Evolutionary conservation across 2,888 invertebrate genomes (phyloP), one percentile per base, ranked within the genome.

Genomic region (Agriopis aurantiaria): DNA sequence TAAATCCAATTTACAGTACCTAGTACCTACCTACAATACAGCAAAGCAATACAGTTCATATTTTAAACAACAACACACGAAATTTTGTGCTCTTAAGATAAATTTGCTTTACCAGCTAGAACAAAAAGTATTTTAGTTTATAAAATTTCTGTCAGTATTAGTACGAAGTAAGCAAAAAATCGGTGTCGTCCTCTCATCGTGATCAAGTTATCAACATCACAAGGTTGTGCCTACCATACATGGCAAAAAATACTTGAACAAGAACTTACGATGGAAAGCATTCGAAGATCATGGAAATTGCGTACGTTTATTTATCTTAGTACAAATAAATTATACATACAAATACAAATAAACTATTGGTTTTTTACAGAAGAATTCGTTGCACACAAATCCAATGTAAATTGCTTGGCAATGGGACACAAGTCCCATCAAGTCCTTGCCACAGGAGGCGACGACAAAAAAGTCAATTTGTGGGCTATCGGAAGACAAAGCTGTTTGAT

Each of bases 401-500:
- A 97, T 86, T 98, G 98, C 85, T 91, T 98, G 83, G 97, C 98
- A 62, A 95, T 98, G 91, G 98, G 98, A 71, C 98, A 97, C 92
- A 98, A 98, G 89, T 98, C 98, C 63, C 98, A 98, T 77, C 96
- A 98, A 85, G 98, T 98, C 64, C 95, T 98, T 88, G 98, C 97
- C 52, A 98, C 98, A 72, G 99, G 99, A 68, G 99, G 99, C 72
- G 98, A 99, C 88, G 99, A 99, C 94, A 98, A 98, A 88, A 99
- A 99, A 93, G 99, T 99, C 64, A 99, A 99, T 92, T 93, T 99
- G 78, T 99, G 99, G 99, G 98, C 99, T 12, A 97, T 99, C 75
- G 99, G 99, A 51, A 97, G 99, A 86, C 97, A 97, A 83, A 98
- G 97, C 89, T 99, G 98, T 93, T 97, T 99, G 85, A 98, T 99